Percentiles rank a stretch among this genome's conserved stretches.
Evolutionary conservation across 2,797 vertebrate species (phyloP).

Genomic region (Falco biarmicus): DNA sequence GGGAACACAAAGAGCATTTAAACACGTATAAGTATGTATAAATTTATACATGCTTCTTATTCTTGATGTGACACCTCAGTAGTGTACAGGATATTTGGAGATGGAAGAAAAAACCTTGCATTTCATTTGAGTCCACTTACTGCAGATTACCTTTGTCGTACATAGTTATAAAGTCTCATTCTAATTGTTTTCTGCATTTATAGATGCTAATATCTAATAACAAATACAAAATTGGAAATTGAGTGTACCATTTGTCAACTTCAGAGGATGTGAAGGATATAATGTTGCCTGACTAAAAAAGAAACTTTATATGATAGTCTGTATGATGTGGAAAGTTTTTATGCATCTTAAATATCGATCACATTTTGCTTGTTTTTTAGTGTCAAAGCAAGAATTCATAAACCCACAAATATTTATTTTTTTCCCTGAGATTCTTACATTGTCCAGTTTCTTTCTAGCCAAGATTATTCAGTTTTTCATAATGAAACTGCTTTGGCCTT

Average conservation of each 20-base stretch:
- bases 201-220: neutral
- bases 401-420: neutral
- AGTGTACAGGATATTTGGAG: neutral
- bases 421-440: neutral
- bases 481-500: neutral
- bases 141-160: neutral
- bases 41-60: neutral
- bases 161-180: neutral
- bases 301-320: neutral
- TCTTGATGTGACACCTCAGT: neutral
- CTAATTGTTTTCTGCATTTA: neutral
- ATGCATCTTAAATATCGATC: neutral
- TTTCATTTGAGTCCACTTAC: neutral
- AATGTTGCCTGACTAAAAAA: neutral
- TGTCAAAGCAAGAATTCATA: neutral
- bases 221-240: neutral
- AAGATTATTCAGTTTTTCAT: neutral
- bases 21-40: neutral
- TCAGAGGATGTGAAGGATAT: neutral
- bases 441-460: neutral
- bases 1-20: neutral
- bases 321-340: neutral
- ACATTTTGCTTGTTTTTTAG: neutral
- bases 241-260: neutral
- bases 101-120: too few relatives aligned